Evolutionary conservation across 37 sponge, comb jelly and placozoan species (phyloP).

Genomic region (Cliona cf. orientalis): DNA sequence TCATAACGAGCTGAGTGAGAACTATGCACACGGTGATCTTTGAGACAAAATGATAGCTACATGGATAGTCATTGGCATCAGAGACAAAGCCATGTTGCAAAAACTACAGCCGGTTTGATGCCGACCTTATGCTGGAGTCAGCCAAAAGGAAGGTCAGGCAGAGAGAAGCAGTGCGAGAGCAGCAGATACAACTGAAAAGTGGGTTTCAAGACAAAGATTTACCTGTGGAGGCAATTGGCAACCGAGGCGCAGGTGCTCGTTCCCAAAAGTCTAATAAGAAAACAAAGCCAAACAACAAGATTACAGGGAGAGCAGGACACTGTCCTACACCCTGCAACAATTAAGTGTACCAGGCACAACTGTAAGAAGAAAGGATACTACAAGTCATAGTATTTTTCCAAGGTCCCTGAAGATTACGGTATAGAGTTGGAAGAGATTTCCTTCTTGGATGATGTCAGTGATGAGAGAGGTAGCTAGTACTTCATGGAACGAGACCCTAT

Average conservation of each 20-base stretch:
- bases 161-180: not conserved
- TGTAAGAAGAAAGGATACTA: slow-evolving; percentile 13
- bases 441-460: too few species aligned
- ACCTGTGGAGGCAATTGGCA: not conserved
- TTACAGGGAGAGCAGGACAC: too few species aligned
- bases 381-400: too few species aligned
- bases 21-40: slow-evolving; percentile 25
- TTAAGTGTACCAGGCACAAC: slow-evolving; percentile 8
- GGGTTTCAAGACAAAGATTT: too few species aligned
- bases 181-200: not conserved
- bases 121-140: slow-evolving; percentile 6
- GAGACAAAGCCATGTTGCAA: slow-evolving; percentile 18
- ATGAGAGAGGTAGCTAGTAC: too few species aligned
- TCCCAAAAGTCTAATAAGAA: not conserved
- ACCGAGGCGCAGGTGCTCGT: not conserved
- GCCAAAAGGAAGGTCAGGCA: not conserved
- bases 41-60: slow-evolving; percentile 40
- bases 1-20: slow-evolving; percentile 30
- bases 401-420: too few species aligned
- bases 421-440: too few species aligned
- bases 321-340: not conserved
- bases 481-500: too few species aligned
- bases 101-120: slow-evolving; percentile 29
- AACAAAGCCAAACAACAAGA: not conserved
- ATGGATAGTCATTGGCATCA: slow-evolving; percentile 25